Percentiles rank a stretch among this genome's conserved stretches.
Conservation (phyloP, 2,888 invertebrate genomes). For the Hanleya hanleyi region DNA sequence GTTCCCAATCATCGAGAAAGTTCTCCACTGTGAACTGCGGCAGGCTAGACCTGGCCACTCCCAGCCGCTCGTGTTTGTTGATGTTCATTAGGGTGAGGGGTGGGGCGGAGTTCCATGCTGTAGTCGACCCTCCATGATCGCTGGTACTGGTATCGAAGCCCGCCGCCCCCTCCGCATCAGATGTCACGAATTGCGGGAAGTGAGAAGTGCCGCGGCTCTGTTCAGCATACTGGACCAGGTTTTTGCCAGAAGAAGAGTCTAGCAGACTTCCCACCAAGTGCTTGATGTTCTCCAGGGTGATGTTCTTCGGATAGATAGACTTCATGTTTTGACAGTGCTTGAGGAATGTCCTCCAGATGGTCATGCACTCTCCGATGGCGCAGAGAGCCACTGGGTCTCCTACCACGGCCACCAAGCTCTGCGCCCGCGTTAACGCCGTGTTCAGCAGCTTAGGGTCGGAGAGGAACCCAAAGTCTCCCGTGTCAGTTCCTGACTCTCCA, state of each 20-base stretch:
- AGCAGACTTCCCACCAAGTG: conserved; percentile 15
- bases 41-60: background rate
- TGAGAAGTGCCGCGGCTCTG: background rate
- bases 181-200: too few species aligned
- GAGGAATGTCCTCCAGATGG: background rate
- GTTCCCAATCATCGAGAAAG: conserved; percentile 43
- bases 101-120: background rate
- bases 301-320: conserved; percentile 53
- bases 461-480: conserved; percentile 65
- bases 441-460: conserved; percentile 68
- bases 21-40: conserved; percentile 24
- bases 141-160: too few species aligned
- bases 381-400: conserved; percentile 68
- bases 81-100: background rate
- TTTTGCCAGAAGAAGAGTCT: background rate
- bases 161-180: too few species aligned
- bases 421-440: conserved; percentile 69
- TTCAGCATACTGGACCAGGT: conserved; percentile 19
- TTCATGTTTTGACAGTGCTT: conserved; percentile 50
- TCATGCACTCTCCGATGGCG: conserved; percentile 64
- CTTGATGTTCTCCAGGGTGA: conserved; percentile 56
- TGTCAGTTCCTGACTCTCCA: conserved; percentile 53
- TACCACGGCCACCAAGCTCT: conserved; percentile 65
- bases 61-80: background rate
- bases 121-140: too few species aligned